phyloP scores from a whole-genome alignment of 2,113 vertebrate genomes.

The Empidonax traillii region DNA sequence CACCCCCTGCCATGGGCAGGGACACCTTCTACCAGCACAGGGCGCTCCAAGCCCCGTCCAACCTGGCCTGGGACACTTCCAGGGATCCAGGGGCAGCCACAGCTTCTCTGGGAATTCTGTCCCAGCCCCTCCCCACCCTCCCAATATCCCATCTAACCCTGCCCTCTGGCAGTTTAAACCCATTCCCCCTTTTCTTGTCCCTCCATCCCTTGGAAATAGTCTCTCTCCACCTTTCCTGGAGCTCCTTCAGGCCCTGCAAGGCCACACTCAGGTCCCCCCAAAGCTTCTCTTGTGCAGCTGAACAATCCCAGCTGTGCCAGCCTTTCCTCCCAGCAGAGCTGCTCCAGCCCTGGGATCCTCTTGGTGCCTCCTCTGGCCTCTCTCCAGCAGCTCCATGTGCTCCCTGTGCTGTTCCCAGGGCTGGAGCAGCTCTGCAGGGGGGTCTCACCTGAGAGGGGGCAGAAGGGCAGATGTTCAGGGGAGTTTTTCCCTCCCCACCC shows the following conservation, averaged over 20 bases:
- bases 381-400: neutral
- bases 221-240: neutral
- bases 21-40: neutral
- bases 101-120: neutral
- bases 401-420: neutral
- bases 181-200: neutral
- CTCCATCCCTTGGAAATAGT: neutral
- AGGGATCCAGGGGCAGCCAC: neutral
- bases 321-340: neutral
- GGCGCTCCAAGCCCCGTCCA: neutral
- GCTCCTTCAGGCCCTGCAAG: neutral
- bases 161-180: neutral
- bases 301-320: neutral
- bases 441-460: fast-evolving
- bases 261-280: neutral
- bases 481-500: neutral
- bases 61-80: neutral
- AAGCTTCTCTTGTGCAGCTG: neutral
- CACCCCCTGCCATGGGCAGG: neutral
- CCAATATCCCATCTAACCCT: neutral
- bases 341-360: neutral
- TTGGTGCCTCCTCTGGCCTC: neutral
- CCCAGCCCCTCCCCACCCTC: neutral
- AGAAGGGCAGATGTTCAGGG: neutral
- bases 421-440: neutral